phyloP scores from a whole-genome alignment of 2,888 invertebrate genomes.

The Odontomyia ornata region DNA sequence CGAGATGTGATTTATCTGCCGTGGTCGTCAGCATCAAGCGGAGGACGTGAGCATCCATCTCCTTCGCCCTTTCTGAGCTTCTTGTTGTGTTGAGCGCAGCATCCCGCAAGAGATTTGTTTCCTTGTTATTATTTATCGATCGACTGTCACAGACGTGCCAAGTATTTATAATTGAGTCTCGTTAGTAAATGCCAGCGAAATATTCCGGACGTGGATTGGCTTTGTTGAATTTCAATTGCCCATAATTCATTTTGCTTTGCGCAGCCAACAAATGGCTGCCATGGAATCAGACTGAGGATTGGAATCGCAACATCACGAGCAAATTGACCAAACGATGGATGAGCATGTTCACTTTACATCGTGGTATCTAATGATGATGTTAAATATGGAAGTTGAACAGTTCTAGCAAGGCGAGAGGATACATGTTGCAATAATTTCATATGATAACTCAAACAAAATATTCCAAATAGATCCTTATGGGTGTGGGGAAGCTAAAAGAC shows the following conservation, averaged over 20 bases:
- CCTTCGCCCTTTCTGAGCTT: not conserved
- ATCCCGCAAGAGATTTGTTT: slow-evolving; percentile 36
- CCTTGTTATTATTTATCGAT: slow-evolving; percentile 55
- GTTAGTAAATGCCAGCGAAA: slow-evolving; percentile 41
- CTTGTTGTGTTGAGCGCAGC: slow-evolving; percentile 8
- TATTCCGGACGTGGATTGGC: slow-evolving; percentile 32
- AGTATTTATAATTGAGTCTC: slow-evolving; percentile 52
- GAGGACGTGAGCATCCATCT: not conserved
- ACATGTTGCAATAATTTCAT: too few species aligned
- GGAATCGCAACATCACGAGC: slow-evolving; percentile 18
- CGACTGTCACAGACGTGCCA: slow-evolving; percentile 58
- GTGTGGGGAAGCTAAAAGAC: too few species aligned
- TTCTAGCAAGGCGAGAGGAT: too few species aligned
- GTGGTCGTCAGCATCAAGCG: not conserved
- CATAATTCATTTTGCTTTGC: slow-evolving; percentile 33
- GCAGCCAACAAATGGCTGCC: not conserved
- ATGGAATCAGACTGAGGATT: not conserved
- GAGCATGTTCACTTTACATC: not conserved
- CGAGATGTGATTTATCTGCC: not conserved
- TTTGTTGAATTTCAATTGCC: slow-evolving; percentile 39
- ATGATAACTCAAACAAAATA: too few species aligned
- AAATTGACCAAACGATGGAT: not conserved
- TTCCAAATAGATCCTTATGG: too few species aligned
- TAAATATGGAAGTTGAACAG: slow-evolving; percentile 2
- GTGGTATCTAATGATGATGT: slow-evolving; percentile 15